A percentile compares a stretch with the other conserved stretches of the same genome.
Conservation (phyloP, 2,888 invertebrate species). For the Elysia crispata region DNA sequence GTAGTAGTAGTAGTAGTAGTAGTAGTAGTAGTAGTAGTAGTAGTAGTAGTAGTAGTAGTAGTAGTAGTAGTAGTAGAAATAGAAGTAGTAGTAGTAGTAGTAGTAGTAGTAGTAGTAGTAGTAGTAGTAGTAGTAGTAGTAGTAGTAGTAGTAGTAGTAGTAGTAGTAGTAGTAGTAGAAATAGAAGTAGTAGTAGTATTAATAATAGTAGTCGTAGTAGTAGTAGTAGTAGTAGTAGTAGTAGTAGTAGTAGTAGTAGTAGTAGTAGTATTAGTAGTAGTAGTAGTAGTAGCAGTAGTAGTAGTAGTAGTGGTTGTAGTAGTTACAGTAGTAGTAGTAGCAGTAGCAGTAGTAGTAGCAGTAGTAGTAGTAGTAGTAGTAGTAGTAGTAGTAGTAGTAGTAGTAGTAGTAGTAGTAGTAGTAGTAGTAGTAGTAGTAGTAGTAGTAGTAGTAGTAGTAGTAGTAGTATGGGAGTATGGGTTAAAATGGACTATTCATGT, state of each 20-base stretch:
- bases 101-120: not conserved
- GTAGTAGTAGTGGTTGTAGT: too few relatives aligned
- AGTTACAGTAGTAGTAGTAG: too few relatives aligned
- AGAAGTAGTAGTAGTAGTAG: not conserved
- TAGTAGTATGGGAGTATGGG: too few relatives aligned
- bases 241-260: too few relatives aligned
- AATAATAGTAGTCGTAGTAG: too few relatives aligned
- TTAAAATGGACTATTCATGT: too few relatives aligned
- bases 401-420: slow-evolving; percentile 2
- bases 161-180: slow-evolving; percentile 9
- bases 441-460: slow-evolving; percentile 3
- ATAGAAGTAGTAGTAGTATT: too few relatives aligned
- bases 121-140: not conserved
- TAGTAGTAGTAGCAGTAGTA: too few relatives aligned
- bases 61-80: too few relatives aligned
- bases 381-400: slow-evolving; percentile 13
- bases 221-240: slow-evolving; percentile 9
- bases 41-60: not conserved
- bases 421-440: slow-evolving; percentile 9
- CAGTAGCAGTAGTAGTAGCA: slow-evolving; percentile 3
- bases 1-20: not conserved
- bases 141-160: slow-evolving; percentile 1
- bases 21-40: not conserved
- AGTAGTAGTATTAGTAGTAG: too few relatives aligned
- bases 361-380: slow-evolving; percentile 2